Conservation (phyloP, 64 coral and sea anemone genomes). For the Hydrozoanthus tunicans region DNA sequence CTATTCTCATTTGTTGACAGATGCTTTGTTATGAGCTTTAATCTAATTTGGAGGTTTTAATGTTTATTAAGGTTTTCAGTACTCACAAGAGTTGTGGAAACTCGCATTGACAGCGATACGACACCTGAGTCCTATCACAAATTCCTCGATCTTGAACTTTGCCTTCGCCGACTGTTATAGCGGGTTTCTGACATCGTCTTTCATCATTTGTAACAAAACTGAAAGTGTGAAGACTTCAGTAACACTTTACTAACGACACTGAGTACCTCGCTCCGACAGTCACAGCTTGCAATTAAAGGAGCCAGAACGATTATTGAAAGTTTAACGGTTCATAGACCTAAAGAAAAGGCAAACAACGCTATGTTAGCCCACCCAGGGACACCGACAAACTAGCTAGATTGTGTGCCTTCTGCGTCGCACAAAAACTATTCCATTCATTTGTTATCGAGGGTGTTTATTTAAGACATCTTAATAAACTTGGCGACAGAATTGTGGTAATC, state of each 20-base stretch:
- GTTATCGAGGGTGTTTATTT: constrained; percentile 48
- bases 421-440: constrained; percentile 46
- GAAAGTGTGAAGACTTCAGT: background rate
- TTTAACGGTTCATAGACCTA: background rate
- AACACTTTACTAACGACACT: background rate
- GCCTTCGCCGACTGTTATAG: background rate
- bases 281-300: background rate
- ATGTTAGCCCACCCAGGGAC: background rate
- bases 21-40: constrained; percentile 26
- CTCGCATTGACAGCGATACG: background rate
- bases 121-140: background rate
- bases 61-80: constrained; percentile 22
- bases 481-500: constrained; percentile 35
- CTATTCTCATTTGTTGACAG: constrained; percentile 15
- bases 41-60: constrained; percentile 34
- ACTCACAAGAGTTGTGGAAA: background rate
- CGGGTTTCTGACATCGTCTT: background rate
- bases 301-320: background rate
- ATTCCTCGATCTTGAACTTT: background rate
- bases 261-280: background rate
- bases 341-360: background rate
- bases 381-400: background rate
- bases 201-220: background rate
- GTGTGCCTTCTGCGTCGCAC: background rate
- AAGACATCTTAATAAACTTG: constrained; percentile 38